Conservation (phyloP, 1,140 invertebrate species). For the Papilio helenus region DNA sequence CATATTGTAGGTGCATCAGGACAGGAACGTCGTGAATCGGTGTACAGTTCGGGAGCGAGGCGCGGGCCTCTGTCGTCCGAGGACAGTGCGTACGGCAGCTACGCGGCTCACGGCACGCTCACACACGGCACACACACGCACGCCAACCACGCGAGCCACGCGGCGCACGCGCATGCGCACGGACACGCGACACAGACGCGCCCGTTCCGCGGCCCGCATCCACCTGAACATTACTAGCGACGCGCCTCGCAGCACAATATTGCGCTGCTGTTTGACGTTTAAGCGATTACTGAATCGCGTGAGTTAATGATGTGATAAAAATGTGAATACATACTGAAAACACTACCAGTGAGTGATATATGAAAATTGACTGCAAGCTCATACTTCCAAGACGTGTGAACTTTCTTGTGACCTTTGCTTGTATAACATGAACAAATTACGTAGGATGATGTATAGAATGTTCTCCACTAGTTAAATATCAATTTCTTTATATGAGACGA, state of each 20-base stretch:
- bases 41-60: conserved; percentile 63
- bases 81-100: conserved; percentile 72
- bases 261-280: conserved; percentile 79
- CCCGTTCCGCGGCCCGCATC: conserved; percentile 48
- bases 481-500: neutral
- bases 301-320: neutral
- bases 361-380: neutral
- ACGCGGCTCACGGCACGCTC: conserved; percentile 48
- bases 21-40: conserved; percentile 65
- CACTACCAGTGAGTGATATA: neutral
- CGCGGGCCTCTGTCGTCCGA: conserved; percentile 68
- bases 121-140: conserved; percentile 41
- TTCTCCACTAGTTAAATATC: neutral
- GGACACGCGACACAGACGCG: conserved; percentile 47
- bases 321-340: neutral
- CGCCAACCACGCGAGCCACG: conserved; percentile 42
- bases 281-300: conserved; percentile 27
- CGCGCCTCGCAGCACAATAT: conserved; percentile 78
- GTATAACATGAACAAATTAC: neutral
- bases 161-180: conserved; percentile 41
- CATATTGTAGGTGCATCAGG: conserved; percentile 58
- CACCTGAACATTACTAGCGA: conserved; percentile 75
- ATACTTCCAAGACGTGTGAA: neutral
- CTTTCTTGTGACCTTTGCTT: neutral
- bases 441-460: neutral